A percentile compares a stretch with the other conserved stretches of the same genome.
Evolutionary conservation across 2,888 invertebrate genomes (phyloP).

Genomic region (Ennomos quercinarius): DNA sequence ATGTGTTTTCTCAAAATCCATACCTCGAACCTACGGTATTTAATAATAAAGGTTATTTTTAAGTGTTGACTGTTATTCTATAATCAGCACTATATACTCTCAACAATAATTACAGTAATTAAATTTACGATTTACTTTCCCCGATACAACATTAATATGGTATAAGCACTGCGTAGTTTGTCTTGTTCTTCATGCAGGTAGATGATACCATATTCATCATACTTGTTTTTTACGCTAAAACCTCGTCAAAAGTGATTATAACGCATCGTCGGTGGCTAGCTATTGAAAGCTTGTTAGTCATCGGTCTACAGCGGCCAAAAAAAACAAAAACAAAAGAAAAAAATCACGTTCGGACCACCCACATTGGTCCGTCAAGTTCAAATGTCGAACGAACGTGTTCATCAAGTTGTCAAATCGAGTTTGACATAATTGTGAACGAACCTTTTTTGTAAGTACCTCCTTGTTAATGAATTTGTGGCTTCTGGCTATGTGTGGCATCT

Average conservation of each 20-base stretch:
- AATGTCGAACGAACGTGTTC: constrained; percentile 79
- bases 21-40: constrained; percentile 45
- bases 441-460: constrained; percentile 62
- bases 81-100: too few relatives aligned
- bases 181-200: not conserved
- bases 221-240: constrained; percentile 27
- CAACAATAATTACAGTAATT: too few relatives aligned
- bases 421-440: constrained; percentile 80
- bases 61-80: too few relatives aligned
- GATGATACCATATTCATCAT: not conserved
- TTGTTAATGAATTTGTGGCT: constrained; percentile 55
- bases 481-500: constrained; percentile 50
- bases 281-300: constrained; percentile 79
- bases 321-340: constrained; percentile 61
- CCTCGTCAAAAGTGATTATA: constrained; percentile 67
- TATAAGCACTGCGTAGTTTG: too few relatives aligned
- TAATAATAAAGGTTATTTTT: constrained; percentile 1
- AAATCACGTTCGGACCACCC: constrained; percentile 78
- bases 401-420: constrained; percentile 83
- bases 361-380: constrained; percentile 75
- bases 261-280: constrained; percentile 76
- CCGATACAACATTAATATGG: too few relatives aligned
- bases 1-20: constrained; percentile 56
- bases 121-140: too few relatives aligned
- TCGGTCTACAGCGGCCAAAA: constrained; percentile 67